A percentile compares a stretch with the other conserved stretches of the same genome.
Evolutionary conservation across 2,797 vertebrate species (phyloP).

Genomic region (Helicolenus hilgendorfi): DNA sequence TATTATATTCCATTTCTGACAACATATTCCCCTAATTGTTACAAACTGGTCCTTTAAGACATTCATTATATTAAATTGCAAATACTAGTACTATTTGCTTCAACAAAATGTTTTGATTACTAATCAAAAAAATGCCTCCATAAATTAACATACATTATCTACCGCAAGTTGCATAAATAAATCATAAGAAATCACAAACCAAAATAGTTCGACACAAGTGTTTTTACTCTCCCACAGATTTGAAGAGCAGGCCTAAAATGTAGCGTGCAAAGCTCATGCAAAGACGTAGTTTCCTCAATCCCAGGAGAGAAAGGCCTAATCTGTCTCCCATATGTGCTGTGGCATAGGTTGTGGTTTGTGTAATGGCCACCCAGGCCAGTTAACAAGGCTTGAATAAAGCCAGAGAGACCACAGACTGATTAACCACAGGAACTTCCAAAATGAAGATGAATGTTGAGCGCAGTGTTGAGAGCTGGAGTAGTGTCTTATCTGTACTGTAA

Average conservation of each 20-base stretch:
- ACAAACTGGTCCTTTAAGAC: neutral
- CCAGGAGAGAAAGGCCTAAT: constrained; percentile 74
- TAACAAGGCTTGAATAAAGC: constrained; percentile 78
- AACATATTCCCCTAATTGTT: no score
- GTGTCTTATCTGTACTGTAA: constrained; percentile 52
- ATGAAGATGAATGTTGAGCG: constrained; percentile 77
- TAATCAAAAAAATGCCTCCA: neutral
- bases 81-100: neutral
- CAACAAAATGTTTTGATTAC: neutral
- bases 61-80: neutral
- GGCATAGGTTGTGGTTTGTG: constrained; percentile 73
- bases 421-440: constrained; percentile 77
- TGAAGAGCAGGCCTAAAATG: constrained; percentile 55
- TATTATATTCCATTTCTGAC: no score
- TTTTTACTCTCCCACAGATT: constrained; percentile 42
- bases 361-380: constrained; percentile 84
- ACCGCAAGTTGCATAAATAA: neutral
- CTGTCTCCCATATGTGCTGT: constrained; percentile 82
- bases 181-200: neutral
- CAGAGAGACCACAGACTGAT: constrained; percentile 76
- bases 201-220: constrained; percentile 31
- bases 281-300: constrained; percentile 68
- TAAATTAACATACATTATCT: neutral
- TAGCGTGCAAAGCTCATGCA: constrained; percentile 75
- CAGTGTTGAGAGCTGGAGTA: constrained; percentile 27